Evolutionary conservation across 1,140 invertebrate species (phyloP), one percentile per base, ranked within the genome.

Genomic region (Brachionus plicatilis): DNA sequence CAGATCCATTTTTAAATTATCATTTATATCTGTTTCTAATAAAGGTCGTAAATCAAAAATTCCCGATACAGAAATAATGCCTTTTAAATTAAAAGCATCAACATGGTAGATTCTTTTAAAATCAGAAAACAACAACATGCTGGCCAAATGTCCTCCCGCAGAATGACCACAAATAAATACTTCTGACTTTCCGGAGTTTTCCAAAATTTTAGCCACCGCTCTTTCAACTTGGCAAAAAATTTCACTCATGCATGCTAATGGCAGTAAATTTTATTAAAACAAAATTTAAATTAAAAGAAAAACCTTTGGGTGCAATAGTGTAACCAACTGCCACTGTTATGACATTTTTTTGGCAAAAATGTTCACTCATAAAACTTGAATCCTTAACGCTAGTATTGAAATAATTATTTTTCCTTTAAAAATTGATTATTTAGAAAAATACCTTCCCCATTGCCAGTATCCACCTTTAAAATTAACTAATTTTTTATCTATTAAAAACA

Each of bases 401-500:
- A 60, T 45, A n/a, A 43, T 41, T 41, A 11, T 29, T 41, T 17
- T 27, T 78, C 3, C 11, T 50, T 11, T 24, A 4, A 11, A 29
- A 78, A n/a, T 78, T 7, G 14, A 11, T n/a, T 14, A 29, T 12
- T 24, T 47, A 0, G n/a, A 29, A 29, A 1, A 11, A 12, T 24
- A 78, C 75, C 45, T 37, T 82, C 79, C 79, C 79, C 79, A 82
- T 82, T 82, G 79, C 79, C 79, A 82, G 41, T 82, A 82, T 12
- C 79, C 79, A n/a, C 79, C 68, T 72, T 60, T 12, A 68, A 68
- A 8, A 68, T 11, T 11, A 12, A 29, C 14, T 68, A 33, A n/a
- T 33, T 37, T 12, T 41, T 72, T 9, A 45, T 41, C 24, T 9
- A 72, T 43, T 37, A 33, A 33, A 7, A 68, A 29, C 6, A 2